Conservation (phyloP, 2,797 vertebrate genomes). For the Thalassophryne amazonica region DNA sequence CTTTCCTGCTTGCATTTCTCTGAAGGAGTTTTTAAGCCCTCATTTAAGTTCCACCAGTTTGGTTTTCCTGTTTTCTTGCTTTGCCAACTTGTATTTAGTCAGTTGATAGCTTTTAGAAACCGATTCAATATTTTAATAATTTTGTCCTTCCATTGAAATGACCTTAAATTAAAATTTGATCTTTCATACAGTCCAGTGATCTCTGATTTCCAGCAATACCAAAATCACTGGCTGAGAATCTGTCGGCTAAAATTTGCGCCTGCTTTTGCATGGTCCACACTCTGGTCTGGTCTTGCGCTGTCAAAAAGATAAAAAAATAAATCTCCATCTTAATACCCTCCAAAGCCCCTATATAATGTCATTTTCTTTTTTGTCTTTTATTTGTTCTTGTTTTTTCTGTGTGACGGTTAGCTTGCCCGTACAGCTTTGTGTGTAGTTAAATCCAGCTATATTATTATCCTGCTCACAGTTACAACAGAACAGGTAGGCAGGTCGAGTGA, state of each 20-base stretch:
- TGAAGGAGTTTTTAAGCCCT: constrained; percentile 39
- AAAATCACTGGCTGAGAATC: background rate
- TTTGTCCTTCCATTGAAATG: too few species aligned
- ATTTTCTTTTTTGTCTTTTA: constrained; percentile 27
- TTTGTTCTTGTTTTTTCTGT: constrained; percentile 82
- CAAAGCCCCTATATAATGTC: constrained; percentile 51
- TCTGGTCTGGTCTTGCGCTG: constrained; percentile 53
- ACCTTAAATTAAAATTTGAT: constrained; percentile 6
- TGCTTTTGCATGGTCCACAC: background rate
- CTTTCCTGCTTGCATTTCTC: constrained; percentile 26
- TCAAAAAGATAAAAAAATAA: constrained; percentile 28
- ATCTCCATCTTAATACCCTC: constrained; percentile 47
- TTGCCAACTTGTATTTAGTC: constrained; percentile 3
- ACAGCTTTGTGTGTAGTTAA: constrained; percentile 63
- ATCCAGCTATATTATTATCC: constrained; percentile 63
- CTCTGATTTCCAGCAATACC: background rate
- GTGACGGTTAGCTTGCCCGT: constrained; percentile 65
- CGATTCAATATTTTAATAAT: background rate
- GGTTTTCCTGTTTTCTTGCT: background rate
- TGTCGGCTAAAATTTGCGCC: constrained; percentile 8
- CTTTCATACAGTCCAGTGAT: background rate
- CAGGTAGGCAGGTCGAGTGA: constrained; percentile 62
- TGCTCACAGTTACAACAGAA: constrained; percentile 90
- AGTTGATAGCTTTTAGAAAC: constrained; percentile 2
- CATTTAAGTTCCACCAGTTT: constrained; percentile 8